phyloP scores from a whole-genome alignment of 2,113 vertebrate species.

The Phoenicopterus ruber region DNA sequence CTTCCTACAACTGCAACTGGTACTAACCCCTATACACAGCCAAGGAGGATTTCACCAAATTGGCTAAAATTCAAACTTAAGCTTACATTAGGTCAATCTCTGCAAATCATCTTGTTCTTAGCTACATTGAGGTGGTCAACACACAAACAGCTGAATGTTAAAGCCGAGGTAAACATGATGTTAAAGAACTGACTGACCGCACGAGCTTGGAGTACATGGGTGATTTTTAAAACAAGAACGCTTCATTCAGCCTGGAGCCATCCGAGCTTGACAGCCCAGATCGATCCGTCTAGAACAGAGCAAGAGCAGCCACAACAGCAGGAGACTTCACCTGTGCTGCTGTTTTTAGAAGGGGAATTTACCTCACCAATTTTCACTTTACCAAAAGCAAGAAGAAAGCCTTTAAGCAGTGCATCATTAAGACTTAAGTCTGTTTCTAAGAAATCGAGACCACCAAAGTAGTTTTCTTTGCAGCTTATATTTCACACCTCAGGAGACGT shows the following conservation, averaged over 20 bases:
- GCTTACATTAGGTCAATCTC: background rate
- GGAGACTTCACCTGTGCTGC: background rate
- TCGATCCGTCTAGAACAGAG: background rate
- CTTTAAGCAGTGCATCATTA: constrained; percentile 8
- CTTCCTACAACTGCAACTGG: background rate
- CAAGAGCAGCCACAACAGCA: background rate
- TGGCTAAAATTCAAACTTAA: background rate
- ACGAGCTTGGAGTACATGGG: background rate
- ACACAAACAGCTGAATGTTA: background rate
- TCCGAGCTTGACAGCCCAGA: background rate
- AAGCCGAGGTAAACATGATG: background rate
- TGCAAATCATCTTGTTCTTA: background rate
- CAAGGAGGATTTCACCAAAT: background rate
- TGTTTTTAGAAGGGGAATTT: background rate
- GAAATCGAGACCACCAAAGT: constrained; percentile 44
- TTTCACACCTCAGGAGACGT: constrained; percentile 62
- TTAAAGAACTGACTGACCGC: background rate
- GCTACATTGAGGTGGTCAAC: background rate
- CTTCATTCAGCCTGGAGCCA: background rate
- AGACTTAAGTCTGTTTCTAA: constrained; percentile 36
- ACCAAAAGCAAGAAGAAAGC: constrained; percentile 9
- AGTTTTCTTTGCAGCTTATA: constrained; percentile 49
- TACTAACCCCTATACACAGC: background rate
- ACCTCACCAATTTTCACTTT: background rate
- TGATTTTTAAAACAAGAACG: fast-evolving